Base-by-base conservation (phyloP, 2,888 invertebrate genomes). In the Coleophora deauratella region DNA sequence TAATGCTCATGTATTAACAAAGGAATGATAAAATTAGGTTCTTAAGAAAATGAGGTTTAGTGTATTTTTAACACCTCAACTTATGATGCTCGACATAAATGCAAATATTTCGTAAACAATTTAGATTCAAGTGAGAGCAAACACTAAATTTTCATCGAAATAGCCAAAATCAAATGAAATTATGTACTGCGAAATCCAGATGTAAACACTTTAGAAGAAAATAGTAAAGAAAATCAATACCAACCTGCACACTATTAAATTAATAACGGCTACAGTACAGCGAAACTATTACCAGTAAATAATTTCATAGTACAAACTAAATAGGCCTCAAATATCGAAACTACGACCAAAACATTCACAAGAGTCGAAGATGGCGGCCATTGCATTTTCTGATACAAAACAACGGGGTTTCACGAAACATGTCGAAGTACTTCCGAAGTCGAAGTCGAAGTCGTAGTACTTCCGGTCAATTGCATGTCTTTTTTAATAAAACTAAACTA, bases 321-420 rank as follows among this genome's bases (percentile, higher is more conserved):
- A 75, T 67, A 74, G 57, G 66, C 74, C 69, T 81, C 71, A 84
- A 76, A 82, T 71, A 79, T 55, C 64, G 74, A 69, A 82, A 84
- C 81, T 85, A 82, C 82, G 85, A 85, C 88, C 89, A 91, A 91
- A 91, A 91, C 91, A 91, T 91, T 90, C 89, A 90, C 90, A 89
- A 90, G 90, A 91, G 87, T 91, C 90, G 91, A 92, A 92, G 91
- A 92, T 91, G 92, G 92, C 92, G 91, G 91, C 91, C 91, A 92
- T 91, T 91, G 88, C 90, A 84, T 90, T 90, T 89, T 89, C 90
- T 88, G n/a, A 91, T 92, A 91, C 92, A 92, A 91, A 91, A 84
- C 86, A 86, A 78, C 84, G 84, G 86, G 86, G 82, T 77, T 75
- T 78, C 81, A 76, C 67, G 76, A 74, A 81, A 76, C 76, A 77